These are phyloP conservation scores for Xanthorhoe spadicearia DNA, from an alignment of 2,888 invertebrate species.

Conservation along the genomic window DNA sequence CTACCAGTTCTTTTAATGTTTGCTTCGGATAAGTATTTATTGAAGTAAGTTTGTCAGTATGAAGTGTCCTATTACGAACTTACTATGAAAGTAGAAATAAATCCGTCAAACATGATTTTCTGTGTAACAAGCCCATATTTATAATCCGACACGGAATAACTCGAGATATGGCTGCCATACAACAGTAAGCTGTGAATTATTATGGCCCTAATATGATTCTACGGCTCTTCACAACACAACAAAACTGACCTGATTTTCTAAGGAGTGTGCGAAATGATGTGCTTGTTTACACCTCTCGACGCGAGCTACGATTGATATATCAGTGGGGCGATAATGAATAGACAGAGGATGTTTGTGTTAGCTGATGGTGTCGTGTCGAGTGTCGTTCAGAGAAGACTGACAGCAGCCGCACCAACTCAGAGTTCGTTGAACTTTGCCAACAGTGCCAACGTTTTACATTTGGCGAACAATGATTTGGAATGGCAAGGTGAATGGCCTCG, in stretches of 20 bases:
- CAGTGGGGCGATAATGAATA: constrained; percentile 47
- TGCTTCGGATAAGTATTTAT: too few species aligned
- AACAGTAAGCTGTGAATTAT: background rate
- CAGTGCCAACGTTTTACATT: constrained; percentile 79
- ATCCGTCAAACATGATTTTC: background rate
- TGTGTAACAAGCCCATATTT: background rate
- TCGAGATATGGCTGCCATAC: background rate
- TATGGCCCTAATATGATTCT: constrained; percentile 1
- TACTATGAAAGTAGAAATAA: too few species aligned
- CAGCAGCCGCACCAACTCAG: constrained; percentile 70
- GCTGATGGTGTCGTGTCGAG: constrained; percentile 70
- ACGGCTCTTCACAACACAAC: constrained; percentile 15
- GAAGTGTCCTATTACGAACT: too few species aligned
- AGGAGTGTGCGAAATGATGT: constrained; percentile 34
- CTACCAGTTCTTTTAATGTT: too few species aligned
- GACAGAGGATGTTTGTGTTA: constrained; percentile 73
- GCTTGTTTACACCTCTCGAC: constrained; percentile 39
- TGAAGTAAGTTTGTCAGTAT: too few species aligned
- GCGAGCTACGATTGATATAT: constrained; percentile 31
- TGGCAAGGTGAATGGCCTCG: constrained; percentile 83
- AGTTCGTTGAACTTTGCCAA: constrained; percentile 73
- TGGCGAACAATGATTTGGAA: constrained; percentile 84
- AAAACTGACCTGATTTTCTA: constrained; percentile 27
- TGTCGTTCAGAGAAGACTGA: constrained; percentile 78
- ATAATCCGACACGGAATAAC: background rate